phyloP scores from a whole-genome alignment of 1,140 invertebrate genomes.

The Drosophila albomicans region DNA sequence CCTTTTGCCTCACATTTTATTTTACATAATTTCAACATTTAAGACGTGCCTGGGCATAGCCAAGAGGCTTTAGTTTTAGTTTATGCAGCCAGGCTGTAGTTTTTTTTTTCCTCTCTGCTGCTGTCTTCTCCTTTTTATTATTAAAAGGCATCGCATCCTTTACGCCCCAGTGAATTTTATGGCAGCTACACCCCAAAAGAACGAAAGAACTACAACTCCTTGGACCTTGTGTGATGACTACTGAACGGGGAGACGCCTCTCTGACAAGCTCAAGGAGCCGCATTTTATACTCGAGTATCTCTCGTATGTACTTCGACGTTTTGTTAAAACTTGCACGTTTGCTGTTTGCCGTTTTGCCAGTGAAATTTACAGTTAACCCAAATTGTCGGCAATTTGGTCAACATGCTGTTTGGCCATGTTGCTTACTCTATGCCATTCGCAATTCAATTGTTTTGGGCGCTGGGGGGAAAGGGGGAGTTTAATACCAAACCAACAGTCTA shows the following conservation, averaged over 20 bases:
- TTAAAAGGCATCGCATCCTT: slow-evolving; percentile 79
- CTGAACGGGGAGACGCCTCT: neutral
- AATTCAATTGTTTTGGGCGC: slow-evolving; percentile 71
- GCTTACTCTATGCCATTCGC: slow-evolving; percentile 50
- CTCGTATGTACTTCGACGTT: slow-evolving; percentile 19
- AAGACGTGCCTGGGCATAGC: slow-evolving; percentile 80
- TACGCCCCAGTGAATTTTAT: slow-evolving; percentile 80
- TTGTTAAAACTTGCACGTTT: slow-evolving; percentile 83
- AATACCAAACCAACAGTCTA: slow-evolving; percentile 29
- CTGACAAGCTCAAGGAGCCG: slow-evolving; percentile 41
- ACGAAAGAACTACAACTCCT: neutral
- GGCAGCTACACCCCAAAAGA: slow-evolving; percentile 14
- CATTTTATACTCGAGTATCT: slow-evolving; percentile 48
- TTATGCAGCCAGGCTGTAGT: slow-evolving; percentile 66
- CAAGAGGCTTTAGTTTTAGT: slow-evolving; percentile 80
- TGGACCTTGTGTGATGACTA: neutral
- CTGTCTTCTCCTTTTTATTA: slow-evolving; percentile 60
- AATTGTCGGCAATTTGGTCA: slow-evolving; percentile 81
- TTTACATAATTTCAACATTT: slow-evolving; percentile 84
- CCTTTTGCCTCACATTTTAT: slow-evolving; percentile 75
- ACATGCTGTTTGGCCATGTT: slow-evolving; percentile 53
- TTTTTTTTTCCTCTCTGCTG: slow-evolving; percentile 18
- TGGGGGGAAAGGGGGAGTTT: neutral
- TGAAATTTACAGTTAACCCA: slow-evolving; percentile 80
- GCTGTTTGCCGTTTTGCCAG: slow-evolving; percentile 57